Evolutionary conservation across 2,797 vertebrate species (phyloP), one percentile per base, ranked within the genome.

Genomic region (Heteromormyrus szaboi): DNA sequence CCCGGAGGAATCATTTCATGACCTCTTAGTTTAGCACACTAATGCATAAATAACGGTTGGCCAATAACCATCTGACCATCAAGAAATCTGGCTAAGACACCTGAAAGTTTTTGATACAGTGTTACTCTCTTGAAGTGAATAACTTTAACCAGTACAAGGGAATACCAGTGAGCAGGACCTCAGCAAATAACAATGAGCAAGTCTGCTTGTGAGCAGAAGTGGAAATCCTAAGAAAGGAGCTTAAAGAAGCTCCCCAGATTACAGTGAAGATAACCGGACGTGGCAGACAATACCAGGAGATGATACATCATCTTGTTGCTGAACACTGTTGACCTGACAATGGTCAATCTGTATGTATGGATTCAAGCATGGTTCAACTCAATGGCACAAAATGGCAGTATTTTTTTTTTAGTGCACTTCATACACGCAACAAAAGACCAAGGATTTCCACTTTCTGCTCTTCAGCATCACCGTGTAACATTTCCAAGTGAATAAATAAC

Each of bases 101-200:
- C 51, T 33, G 85, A 86, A 56, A 29, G 14, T 56, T 56, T 41
- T 86, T 8, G 22, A 85, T 81, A 81, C 41, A 85, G 81, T 85
- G 81, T 85, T 53, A 56, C 17, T 37, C 33, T 41, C 85, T 59
- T 59, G 53, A 59, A 48, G 48, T 22, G 48, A 51, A 85, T 44
- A 25, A 14, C 33, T 44, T 65, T 48, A n/a, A 65, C 22, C 41
- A 59, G 19, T 37, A 93, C 89, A 85, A n/a, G n/a, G 22, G 44
- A 50, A 51, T 22, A 17, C 7, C 89, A 33, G 89, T 90, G 51
- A 88, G 91, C 92, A 88, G 91, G 93, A 93, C 93, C 94, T 92
- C 95, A 95, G 94, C 94, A 95, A 95, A 95, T 92, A 94, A 92
- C 92, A 93, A 89, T 87, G 88, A 91, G 92, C 93, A 94, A 96